Evolutionary conservation across 2,888 invertebrate genomes (phyloP).

Genomic region (Pherbina coryleti): DNA sequence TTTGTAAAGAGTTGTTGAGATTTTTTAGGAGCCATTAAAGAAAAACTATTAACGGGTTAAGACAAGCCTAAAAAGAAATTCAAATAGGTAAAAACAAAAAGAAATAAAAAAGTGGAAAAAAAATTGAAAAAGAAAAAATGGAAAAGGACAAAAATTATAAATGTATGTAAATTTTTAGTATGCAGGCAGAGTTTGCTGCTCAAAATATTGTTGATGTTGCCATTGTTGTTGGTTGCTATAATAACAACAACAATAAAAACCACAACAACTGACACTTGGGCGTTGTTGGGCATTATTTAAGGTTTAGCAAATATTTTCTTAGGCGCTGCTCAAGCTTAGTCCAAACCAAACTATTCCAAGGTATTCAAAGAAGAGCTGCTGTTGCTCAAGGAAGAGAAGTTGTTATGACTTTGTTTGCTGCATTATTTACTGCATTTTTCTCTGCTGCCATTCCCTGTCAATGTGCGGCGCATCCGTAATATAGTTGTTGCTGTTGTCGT

Average conservation of each 20-base stretch:
- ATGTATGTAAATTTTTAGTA: too few relatives aligned
- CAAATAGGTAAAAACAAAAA: neutral
- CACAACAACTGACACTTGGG: slow-evolving; percentile 38
- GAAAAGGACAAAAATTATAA: neutral
- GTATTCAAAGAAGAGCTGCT: too few relatives aligned
- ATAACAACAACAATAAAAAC: neutral
- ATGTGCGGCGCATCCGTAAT: neutral
- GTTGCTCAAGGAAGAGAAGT: neutral
- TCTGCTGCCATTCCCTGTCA: too few relatives aligned
- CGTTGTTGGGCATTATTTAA: slow-evolving; percentile 47
- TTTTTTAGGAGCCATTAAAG: neutral
- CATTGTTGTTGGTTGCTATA: neutral
- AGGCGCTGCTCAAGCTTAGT: neutral
- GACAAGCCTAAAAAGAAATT: neutral
- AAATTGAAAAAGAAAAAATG: neutral
- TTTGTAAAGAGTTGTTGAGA: too few relatives aligned
- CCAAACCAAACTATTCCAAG: too few relatives aligned
- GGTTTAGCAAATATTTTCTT: slow-evolving; percentile 43
- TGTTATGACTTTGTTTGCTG: neutral
- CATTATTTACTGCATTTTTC: too few relatives aligned
- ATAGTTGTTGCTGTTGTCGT: slow-evolving; percentile 11
- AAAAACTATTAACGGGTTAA: neutral
- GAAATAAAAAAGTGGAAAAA: neutral
- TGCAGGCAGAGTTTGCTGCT: too few relatives aligned
- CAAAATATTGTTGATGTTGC: too few relatives aligned